A percentile compares a stretch with the other conserved stretches of the same genome.
phyloP scores from a whole-genome alignment of 1,140 invertebrate species.

The Trichonephila clavipes region DNA sequence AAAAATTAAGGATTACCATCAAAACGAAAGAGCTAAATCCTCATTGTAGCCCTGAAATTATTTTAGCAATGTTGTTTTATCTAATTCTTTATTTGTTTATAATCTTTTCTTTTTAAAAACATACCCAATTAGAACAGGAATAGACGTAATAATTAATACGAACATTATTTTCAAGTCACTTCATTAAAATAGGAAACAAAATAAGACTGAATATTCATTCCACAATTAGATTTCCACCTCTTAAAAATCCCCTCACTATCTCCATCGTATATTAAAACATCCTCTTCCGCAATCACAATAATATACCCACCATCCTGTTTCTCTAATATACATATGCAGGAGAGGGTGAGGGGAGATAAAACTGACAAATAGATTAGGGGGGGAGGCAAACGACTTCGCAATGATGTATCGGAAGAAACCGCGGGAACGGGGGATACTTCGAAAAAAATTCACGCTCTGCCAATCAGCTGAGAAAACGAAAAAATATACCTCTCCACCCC shows the following conservation, averaged over 20 bases:
- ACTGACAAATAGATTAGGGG: no score
- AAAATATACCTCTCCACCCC: conserved; percentile 10
- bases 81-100: no score
- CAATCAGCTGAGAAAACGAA: conserved; percentile 42
- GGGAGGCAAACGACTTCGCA: background rate
- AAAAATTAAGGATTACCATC: no score
- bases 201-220: background rate
- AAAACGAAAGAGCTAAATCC: no score
- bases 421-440: conserved; percentile 34
- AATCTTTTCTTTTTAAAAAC: no score
- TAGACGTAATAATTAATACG: no score
- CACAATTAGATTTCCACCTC: conserved; percentile 7
- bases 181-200: background rate
- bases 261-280: conserved; percentile 2
- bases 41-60: no score
- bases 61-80: no score
- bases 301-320: conserved; percentile 6
- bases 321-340: background rate
- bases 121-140: no score
- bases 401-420: conserved; percentile 49
- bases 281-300: conserved; percentile 23
- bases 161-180: no score
- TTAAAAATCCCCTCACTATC: background rate
- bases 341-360: background rate
- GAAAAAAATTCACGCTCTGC: conserved; percentile 46